Conservation (phyloP, 2,888 invertebrate species). For the Leucoma salicis region DNA sequence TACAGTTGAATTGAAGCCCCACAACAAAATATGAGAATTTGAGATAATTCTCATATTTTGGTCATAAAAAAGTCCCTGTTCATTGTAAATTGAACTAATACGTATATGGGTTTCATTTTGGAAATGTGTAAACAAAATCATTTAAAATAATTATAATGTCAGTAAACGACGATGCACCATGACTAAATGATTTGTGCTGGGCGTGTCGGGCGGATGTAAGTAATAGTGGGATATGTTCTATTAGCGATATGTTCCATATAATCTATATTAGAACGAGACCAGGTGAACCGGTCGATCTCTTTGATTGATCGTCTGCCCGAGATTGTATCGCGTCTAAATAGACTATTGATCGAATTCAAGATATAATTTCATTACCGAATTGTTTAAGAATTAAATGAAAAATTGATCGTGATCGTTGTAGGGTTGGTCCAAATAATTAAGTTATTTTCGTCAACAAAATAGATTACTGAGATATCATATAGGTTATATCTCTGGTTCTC, state of each 20-base stretch:
- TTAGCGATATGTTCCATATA: constrained; percentile 47
- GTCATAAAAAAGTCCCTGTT: too few species aligned
- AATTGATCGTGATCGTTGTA: constrained; percentile 2
- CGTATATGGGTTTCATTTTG: too few species aligned
- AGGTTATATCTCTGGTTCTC: too few species aligned
- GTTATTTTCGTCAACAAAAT: too few species aligned
- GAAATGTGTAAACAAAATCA: constrained; percentile 26
- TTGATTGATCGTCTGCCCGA: constrained; percentile 53
- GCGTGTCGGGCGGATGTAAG: constrained; percentile 45
- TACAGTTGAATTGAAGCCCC: too few species aligned
- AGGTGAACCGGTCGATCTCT: constrained; percentile 44
- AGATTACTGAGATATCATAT: too few species aligned
- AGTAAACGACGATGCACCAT: constrained; percentile 31
- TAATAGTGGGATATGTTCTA: constrained; percentile 44
- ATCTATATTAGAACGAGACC: constrained; percentile 41
- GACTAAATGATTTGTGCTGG: constrained; percentile 37
- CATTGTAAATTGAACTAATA: too few species aligned
- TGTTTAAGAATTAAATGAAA: constrained; percentile 23
- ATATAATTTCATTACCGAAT: constrained; percentile 46
- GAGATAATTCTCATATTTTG: too few species aligned
- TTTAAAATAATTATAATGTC: constrained; percentile 33
- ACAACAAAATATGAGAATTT: too few species aligned
- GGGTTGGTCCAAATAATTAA: too few species aligned
- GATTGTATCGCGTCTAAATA: constrained; percentile 53
- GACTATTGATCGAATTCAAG: constrained; percentile 50